Evolutionary conservation across 2,888 invertebrate species (phyloP), one percentile per base, ranked within the genome.

Genomic region (Autographa pulchrina): DNA sequence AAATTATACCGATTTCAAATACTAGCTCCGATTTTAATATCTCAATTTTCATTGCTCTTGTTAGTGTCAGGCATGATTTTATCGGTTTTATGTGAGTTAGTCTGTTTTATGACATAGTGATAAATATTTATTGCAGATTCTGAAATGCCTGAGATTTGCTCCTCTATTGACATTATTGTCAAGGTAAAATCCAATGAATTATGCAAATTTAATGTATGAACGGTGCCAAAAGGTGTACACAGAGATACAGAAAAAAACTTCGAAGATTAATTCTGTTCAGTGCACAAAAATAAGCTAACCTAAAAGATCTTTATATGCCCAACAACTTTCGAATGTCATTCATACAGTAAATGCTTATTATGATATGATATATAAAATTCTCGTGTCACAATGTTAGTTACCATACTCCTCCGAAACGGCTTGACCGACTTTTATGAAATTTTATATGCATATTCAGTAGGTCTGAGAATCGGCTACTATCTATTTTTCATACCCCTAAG

Each of bases 111-210:
- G 73, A 68, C 59, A 54, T 38, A 56, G 32, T 62, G 56, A 76
- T 75, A 68, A 78, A 76, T 76, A 76, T 76, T 78, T 68, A 76
- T 68, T 54, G 18, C 20, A 68, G 65, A 62, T 62, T 67, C 64
- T 65, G 58, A 78, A 54, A 65, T 63, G 61, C 62, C 65, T 0
- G 35, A 62, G 62, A 54, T 68, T 65, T 56, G n/a, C 68, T 68
- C 60, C 48, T 35, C 35, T 48, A 35, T 68, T 32, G n/a, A 68
- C 68, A 60, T 76, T 35, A 16, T 41, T 13, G 48, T 52, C 48
- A 63, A 65, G 41, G 56, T 56, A 65, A 78, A 74, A 78, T 59
- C 61, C 54, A 67, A 43, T 48, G 38, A 72, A 77, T 77, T 75
- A 77, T 75, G 73, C 66, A 72, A 56, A 56, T 56, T 56, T 56